Conservation (phyloP, 1,140 invertebrate species). For the Meloidogyne floridensis region DNA sequence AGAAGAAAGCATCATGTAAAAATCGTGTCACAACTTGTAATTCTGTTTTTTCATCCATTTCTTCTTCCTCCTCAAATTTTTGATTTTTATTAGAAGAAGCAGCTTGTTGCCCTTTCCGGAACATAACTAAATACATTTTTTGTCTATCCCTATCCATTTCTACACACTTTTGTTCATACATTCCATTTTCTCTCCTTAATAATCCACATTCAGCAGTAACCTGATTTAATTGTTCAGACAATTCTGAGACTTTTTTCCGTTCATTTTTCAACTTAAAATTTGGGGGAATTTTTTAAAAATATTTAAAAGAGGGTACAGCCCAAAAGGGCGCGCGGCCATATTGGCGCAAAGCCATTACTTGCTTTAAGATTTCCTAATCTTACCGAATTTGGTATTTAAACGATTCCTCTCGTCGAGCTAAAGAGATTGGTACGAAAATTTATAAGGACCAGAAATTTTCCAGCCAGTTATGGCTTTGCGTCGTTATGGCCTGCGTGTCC, state of each 20-base stretch:
- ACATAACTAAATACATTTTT: conserved; percentile 65
- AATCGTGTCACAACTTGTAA: conserved; percentile 59
- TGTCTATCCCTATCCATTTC: conserved; percentile 62
- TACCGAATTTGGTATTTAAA: no score
- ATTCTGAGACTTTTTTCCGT: conserved; percentile 22
- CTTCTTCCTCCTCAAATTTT: conserved; percentile 36
- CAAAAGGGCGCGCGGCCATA: no score
- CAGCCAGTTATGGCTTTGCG: no score
- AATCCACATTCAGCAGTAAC: conserved; percentile 38
- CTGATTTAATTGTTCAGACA: conserved; percentile 17
- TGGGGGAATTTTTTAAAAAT: no score
- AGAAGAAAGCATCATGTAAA: conserved; percentile 65
- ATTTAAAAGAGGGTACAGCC: no score
- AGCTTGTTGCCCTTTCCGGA: conserved; percentile 64
- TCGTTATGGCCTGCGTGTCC: no score
- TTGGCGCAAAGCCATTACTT: no score
- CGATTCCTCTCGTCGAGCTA: no score
- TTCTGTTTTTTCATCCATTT: conserved; percentile 61
- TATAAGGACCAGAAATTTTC: no score
- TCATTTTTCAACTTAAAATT: not conserved
- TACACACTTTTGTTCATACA: conserved; percentile 63
- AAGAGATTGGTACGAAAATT: no score
- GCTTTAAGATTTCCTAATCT: no score
- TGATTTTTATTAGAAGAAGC: conserved; percentile 30
- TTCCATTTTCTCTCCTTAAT: conserved; percentile 48